Base-by-base conservation (phyloP, 2,888 invertebrate species). In the Erannis defoliaria region DNA sequence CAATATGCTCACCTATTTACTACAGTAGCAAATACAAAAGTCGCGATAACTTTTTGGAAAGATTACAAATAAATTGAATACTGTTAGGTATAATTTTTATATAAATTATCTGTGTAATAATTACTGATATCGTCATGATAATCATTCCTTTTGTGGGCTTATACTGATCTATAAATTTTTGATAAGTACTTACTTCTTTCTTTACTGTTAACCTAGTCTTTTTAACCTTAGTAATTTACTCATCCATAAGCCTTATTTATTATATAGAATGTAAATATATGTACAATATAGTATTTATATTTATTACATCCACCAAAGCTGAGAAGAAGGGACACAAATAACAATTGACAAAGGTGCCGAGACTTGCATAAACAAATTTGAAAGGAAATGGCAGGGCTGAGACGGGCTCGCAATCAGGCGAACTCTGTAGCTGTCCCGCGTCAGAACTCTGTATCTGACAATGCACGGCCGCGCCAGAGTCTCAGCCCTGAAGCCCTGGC, bases 401-500 rank as follows among this genome's bases (percentile, higher is more conserved):
- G 93, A 77, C 88, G 92, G 67, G 88, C 83, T 53, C 90, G 92
- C 68, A 90, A 88, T 76, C 91, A 91, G 74, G 87, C 89, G 51
- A 84, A 85, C 68, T 84, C 88, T 37, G 82, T 91, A 67, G 78
- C 82, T 19, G 80, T 91, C 71, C 91, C 90, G 19, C 86, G 90
- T 74, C 92, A 88, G 72, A 90, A 84, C 71, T 89, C 90, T 12
- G 77, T 90, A 48, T 86, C 89, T 75, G 92, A 93, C 46, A 89
- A 87, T 82, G 88, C 85, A 72, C 85, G 86, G 74, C 81, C 85
- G 55, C 89, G 89, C 67, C 90, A 92, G 75, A 90, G 81, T 69
- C 78, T 92, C 70, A 90, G 85, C 67, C 89, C 90, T 57, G 93
- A 93, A 76, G 88, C 93, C 77, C 88, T 95, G 80, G 91, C 93